These are phyloP conservation scores for Lottia scabra DNA, from an alignment of 2,888 invertebrate genomes.

Conservation along the genomic window DNA sequence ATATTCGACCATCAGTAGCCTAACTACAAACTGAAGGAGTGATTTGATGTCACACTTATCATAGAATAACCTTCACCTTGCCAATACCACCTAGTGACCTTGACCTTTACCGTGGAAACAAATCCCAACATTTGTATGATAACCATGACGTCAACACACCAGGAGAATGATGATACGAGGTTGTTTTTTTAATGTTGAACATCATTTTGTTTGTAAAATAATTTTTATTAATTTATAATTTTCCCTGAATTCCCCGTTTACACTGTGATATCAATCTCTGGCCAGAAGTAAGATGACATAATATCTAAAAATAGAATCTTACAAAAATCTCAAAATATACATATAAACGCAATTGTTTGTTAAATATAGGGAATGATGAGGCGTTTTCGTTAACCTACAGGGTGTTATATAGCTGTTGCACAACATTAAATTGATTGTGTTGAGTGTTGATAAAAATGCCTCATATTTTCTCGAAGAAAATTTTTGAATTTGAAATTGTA, in stretches of 20 bases:
- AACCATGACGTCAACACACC: constrained; percentile 10
- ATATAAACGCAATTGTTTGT: too few relatives aligned
- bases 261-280: background rate
- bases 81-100: constrained; percentile 23
- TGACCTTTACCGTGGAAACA: constrained; percentile 11
- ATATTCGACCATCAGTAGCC: too few relatives aligned
- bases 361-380: too few relatives aligned
- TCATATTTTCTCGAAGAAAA: too few relatives aligned
- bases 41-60: background rate
- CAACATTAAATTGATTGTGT: too few relatives aligned
- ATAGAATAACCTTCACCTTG: constrained; percentile 16
- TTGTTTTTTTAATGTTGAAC: background rate
- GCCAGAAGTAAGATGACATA: too few relatives aligned
- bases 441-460: too few relatives aligned
- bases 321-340: too few relatives aligned
- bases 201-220: constrained; percentile 1
- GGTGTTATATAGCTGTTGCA: too few relatives aligned
- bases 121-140: background rate
- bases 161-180: background rate
- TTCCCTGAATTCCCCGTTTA: background rate
- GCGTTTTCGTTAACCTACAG: too few relatives aligned
- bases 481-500: too few relatives aligned
- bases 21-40: background rate
- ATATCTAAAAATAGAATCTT: too few relatives aligned
- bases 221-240: background rate